Evolutionary conservation across 2,797 vertebrate species (phyloP).

Genomic region (Thamnophis elegans): DNA sequence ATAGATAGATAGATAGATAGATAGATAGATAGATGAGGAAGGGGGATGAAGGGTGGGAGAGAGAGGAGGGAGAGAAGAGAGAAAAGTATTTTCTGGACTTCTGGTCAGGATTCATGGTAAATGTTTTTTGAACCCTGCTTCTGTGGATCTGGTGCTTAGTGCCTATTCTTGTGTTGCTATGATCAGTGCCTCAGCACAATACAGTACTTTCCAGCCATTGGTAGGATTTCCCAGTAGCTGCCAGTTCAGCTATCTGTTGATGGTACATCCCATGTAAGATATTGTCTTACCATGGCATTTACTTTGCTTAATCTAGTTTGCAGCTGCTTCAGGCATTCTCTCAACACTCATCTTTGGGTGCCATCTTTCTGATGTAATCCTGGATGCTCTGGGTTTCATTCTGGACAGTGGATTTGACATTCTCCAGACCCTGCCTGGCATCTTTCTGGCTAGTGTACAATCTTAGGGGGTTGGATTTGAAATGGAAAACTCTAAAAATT

Average conservation of each 20-base stretch:
- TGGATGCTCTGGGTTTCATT: no score
- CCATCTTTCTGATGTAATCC: no score
- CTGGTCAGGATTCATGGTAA: neutral
- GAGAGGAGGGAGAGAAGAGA: neutral
- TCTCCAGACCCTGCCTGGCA: no score
- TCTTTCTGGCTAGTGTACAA: no score
- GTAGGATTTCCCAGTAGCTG: neutral
- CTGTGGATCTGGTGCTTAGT: neutral
- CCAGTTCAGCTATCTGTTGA: neutral
- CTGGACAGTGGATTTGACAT: no score
- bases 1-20: neutral
- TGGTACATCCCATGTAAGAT: neutral
- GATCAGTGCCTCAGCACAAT: neutral
- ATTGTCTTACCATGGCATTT: neutral
- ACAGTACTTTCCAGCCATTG: neutral
- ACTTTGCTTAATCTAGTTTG: neutral
- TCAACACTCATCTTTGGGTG: no score
- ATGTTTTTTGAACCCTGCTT: neutral
- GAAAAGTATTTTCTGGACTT: neutral
- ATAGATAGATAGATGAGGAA: neutral
- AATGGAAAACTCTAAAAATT: no score
- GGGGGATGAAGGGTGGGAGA: neutral
- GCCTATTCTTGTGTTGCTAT: neutral
- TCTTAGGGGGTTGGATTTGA: no score
- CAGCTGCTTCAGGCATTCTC: no score